Evolutionary conservation across 1,140 invertebrate genomes (phyloP).

Genomic region (Drosophila insularis): DNA sequence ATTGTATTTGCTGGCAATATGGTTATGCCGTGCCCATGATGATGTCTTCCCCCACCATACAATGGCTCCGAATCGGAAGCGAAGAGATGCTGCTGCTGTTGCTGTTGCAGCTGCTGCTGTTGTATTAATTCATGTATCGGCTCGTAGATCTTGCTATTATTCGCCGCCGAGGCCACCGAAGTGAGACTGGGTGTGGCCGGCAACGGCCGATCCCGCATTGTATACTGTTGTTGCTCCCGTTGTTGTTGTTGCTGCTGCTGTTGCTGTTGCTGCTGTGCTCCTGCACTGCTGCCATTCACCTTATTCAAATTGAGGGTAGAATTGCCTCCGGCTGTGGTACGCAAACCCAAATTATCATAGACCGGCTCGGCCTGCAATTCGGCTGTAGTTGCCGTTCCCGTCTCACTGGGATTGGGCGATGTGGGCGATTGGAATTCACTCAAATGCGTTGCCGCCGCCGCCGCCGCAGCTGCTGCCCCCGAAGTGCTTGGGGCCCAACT

Average conservation of each 20-base stretch:
- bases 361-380: constrained; percentile 86
- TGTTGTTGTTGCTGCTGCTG: constrained; percentile 58
- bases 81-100: constrained; percentile 38
- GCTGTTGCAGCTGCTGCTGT: constrained; percentile 55
- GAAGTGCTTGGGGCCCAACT: constrained; percentile 89
- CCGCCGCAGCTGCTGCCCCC: constrained; percentile 79
- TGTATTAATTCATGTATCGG: constrained; percentile 78
- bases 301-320: constrained; percentile 90
- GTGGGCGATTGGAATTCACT: constrained; percentile 81
- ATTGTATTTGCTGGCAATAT: constrained; percentile 66
- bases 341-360: constrained; percentile 91
- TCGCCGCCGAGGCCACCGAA: constrained; percentile 84
- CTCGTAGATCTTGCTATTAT: constrained; percentile 72
- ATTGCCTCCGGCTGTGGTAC: constrained; percentile 93
- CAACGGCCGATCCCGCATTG: constrained; percentile 85
- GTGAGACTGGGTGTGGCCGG: constrained; percentile 84
- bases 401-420: constrained; percentile 83
- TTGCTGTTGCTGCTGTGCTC: constrained; percentile 83
- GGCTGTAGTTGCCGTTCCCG: constrained; percentile 84
- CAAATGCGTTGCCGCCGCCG: constrained; percentile 47
- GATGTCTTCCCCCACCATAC: constrained; percentile 54
- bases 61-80: constrained; percentile 69
- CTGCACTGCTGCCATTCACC: constrained; percentile 75
- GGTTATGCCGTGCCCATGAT: constrained; percentile 48
- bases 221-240: constrained; percentile 82